These are phyloP conservation scores for Apodemus agrarius DNA, from an alignment of 2,797 vertebrate species.

Conservation along the genomic window DNA sequence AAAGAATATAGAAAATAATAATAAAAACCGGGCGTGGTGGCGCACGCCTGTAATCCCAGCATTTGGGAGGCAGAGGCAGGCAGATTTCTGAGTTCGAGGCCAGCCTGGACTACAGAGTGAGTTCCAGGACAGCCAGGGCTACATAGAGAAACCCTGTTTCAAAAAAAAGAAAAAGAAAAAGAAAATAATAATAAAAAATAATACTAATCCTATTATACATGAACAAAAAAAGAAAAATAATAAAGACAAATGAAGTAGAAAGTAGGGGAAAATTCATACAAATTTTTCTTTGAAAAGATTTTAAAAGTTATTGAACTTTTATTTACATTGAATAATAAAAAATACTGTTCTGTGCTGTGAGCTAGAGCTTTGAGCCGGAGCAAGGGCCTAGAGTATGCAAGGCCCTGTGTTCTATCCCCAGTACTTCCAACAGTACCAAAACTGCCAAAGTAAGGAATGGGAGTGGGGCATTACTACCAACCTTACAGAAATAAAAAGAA, in stretches of 20 bases:
- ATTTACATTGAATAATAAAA: neutral
- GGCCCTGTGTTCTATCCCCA: neutral
- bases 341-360: too few relatives aligned
- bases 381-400: neutral
- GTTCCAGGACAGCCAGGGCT: too few relatives aligned
- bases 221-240: neutral
- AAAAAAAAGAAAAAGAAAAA: too few relatives aligned
- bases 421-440: neutral
- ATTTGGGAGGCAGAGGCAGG: too few relatives aligned
- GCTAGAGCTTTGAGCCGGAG: neutral
- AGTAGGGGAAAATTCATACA: neutral
- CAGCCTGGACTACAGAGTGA: too few relatives aligned
- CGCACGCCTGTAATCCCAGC: too few relatives aligned
- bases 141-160: too few relatives aligned
- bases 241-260: neutral
- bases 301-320: neutral
- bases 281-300: neutral
- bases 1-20: too few relatives aligned
- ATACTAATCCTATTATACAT: too few relatives aligned
- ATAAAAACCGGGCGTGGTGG: too few relatives aligned
- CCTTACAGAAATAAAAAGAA: neutral
- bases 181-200: too few relatives aligned
- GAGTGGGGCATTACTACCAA: neutral
- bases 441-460: neutral
- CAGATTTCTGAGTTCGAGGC: too few relatives aligned